Base-by-base conservation (phyloP, 2,113 vertebrate genomes). In the Crocuta crocuta region DNA sequence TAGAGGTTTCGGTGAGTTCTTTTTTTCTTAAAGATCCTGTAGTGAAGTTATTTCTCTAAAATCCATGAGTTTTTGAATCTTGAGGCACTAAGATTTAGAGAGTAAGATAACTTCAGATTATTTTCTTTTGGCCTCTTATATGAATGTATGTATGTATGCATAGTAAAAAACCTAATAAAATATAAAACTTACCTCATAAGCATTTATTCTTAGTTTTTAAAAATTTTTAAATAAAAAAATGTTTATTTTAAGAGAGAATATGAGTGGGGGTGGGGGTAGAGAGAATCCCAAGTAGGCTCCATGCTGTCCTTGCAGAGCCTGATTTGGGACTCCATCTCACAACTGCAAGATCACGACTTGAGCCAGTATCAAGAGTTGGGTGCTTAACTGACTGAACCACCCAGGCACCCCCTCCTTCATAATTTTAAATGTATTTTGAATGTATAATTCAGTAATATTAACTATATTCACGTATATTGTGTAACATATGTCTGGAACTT, bases 1-100 rank as follows among this genome's bases (percentile, higher is more conserved):
- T 97, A 99, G 99, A 98, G 99, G 99, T 98, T 99, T 99, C 99
- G 99, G 99, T 99, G 99, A 99, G 99, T 98, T 95, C 48, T 48
- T 17, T 88, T 31, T 55, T 50, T 31, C 74, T 28, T 5, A 35
- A 7, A 79, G 80, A 45, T 68, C 3, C 63, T 91, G 9, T 70
- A 61, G 16, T 53, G 28, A 85, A 89, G 7, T 88, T 28, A 61
- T 28, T 0, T 11, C 65, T 11, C 86, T 61, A 65, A 81, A 45
- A 73, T 73, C 21, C 21, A 17, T 61, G 53, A 4, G 4, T 33
- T 90, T 97, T 84, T 85, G 10, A 92, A 79, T 84, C 12, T 65
- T 92, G 21, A 94, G 21, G 9, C 43, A 43, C 17, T 16, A 28
- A 79, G 43, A 89, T 66, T 83, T 78, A 86, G 33, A 55, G 58